A percentile compares a stretch with the other conserved stretches of the same genome.
These are phyloP conservation scores for Tinea pellionella DNA, from an alignment of 2,888 invertebrate genomes.

Conservation along the genomic window DNA sequence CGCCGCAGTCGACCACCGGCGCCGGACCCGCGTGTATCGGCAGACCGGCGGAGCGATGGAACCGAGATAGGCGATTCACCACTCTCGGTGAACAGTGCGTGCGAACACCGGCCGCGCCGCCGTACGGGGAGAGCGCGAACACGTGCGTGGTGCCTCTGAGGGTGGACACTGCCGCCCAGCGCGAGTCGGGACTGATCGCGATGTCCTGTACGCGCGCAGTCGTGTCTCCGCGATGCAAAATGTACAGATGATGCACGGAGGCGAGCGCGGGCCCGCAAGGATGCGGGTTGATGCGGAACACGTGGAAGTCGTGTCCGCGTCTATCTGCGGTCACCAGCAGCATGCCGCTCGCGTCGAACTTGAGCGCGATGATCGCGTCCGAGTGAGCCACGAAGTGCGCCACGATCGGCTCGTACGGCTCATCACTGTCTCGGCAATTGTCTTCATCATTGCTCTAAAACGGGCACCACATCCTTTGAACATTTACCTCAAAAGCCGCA, in stretches of 20 bases:
- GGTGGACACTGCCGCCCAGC: slow-evolving; percentile 97
- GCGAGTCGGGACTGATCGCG: slow-evolving; percentile 90
- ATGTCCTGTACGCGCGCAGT: slow-evolving; percentile 95
- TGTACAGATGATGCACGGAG: slow-evolving; percentile 94
- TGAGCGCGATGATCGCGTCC: slow-evolving; percentile 88
- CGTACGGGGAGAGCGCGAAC: slow-evolving; percentile 96
- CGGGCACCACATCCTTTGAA: too few relatives aligned
- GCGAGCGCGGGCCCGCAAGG: slow-evolving; percentile 88
- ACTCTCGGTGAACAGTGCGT: slow-evolving; percentile 96
- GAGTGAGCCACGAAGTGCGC: slow-evolving; percentile 91
- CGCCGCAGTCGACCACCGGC: not conserved
- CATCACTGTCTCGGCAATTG: slow-evolving; percentile 70
- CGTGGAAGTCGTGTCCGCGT: slow-evolving; percentile 94
- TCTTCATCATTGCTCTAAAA: slow-evolving; percentile 59
- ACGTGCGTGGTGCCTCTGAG: slow-evolving; percentile 97
- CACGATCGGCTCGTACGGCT: slow-evolving; percentile 79
- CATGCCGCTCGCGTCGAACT: slow-evolving; percentile 92
- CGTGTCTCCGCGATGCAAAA: slow-evolving; percentile 94
- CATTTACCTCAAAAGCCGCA: too few relatives aligned
- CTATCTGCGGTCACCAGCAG: slow-evolving; percentile 91
- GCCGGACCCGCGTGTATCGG: slow-evolving; percentile 22
- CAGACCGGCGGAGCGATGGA: slow-evolving; percentile 96
- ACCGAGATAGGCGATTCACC: slow-evolving; percentile 93
- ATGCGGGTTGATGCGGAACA: slow-evolving; percentile 95
- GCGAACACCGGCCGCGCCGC: slow-evolving; percentile 89